Evolutionary conservation across 2,797 vertebrate genomes (phyloP).

Genomic region (Chiroxiphia lanceolata): DNA sequence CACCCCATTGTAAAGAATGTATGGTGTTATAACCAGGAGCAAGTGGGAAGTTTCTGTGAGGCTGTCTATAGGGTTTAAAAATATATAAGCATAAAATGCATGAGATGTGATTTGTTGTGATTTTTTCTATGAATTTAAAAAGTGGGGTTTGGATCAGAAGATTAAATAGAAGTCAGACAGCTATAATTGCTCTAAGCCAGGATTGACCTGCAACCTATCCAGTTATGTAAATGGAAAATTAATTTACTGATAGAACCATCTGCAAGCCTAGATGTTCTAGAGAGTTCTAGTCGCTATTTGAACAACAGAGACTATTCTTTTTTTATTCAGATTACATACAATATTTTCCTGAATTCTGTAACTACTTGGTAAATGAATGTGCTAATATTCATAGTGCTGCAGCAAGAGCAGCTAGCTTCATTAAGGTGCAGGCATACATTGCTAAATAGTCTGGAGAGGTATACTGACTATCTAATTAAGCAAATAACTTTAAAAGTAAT

Average conservation of each 20-base stretch:
- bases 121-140: neutral
- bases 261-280: neutral
- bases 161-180: neutral
- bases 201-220: neutral
- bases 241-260: neutral
- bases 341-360: neutral
- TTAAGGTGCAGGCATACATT: neutral
- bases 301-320: neutral
- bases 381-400: neutral
- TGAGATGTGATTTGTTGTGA: neutral
- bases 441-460: neutral
- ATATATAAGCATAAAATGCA: neutral
- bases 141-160: neutral
- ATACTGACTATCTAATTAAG: neutral
- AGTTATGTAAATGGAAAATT: neutral
- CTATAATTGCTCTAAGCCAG: neutral
- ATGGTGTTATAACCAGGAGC: neutral
- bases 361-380: neutral
- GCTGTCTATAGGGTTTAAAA: neutral
- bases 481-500: slow-evolving; percentile 1
- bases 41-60: neutral
- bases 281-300: neutral
- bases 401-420: neutral
- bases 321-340: neutral
- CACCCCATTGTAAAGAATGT: neutral